phyloP scores from a whole-genome alignment of 2,797 vertebrate genomes.

The Otolemur crassicaudatus region DNA sequence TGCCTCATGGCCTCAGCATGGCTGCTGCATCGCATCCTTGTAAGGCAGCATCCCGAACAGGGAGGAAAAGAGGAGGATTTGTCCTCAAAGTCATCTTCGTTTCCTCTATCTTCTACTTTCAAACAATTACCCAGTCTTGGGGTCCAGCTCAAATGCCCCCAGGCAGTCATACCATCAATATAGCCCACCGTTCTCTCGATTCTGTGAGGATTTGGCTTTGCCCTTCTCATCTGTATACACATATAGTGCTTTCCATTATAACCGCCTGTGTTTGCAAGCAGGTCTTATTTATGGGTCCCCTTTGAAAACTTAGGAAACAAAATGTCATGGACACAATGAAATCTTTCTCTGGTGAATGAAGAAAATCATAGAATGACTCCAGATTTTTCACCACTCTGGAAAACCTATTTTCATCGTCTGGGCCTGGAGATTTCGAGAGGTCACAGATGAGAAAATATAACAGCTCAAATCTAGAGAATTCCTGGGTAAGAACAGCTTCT shows the following conservation, averaged over 20 bases:
- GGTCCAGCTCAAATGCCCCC: background rate
- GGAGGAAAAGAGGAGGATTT: background rate
- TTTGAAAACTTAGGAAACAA: background rate
- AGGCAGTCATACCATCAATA: accelerated
- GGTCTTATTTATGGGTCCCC: background rate
- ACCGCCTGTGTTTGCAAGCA: background rate
- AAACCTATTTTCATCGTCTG: background rate
- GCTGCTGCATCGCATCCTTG: background rate
- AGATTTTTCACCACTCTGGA: background rate
- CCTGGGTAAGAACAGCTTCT: background rate
- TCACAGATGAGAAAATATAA: background rate
- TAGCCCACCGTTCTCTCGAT: background rate
- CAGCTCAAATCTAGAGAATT: background rate
- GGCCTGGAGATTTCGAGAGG: background rate
- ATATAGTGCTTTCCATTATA: background rate
- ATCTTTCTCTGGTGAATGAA: background rate
- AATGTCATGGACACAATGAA: background rate
- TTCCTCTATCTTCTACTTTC: background rate
- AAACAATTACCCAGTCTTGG: background rate
- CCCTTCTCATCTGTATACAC: background rate
- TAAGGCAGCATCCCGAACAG: background rate
- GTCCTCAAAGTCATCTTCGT: background rate
- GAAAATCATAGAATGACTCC: background rate
- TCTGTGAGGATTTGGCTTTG: background rate
- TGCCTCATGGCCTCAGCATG: background rate